phyloP scores from a whole-genome alignment of 2,888 invertebrate genomes.

The Plebejus melissa region DNA sequence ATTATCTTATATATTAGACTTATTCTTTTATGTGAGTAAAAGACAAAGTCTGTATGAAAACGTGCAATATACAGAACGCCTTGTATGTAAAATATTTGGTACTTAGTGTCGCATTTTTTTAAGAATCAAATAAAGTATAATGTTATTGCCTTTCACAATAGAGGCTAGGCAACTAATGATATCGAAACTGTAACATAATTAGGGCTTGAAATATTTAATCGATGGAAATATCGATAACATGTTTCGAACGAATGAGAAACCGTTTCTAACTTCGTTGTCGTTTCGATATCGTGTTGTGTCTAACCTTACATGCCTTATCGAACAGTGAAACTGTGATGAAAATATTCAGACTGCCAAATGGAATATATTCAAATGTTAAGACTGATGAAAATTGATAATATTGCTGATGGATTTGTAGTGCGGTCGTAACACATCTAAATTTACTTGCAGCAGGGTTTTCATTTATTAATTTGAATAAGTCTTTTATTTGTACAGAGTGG shows the following conservation, averaged over 20 bases:
- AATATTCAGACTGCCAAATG: slow-evolving; percentile 41
- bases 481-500: too few species aligned
- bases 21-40: background rate
- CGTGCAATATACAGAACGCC: background rate
- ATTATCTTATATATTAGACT: background rate
- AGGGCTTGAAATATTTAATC: background rate
- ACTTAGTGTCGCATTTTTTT: background rate
- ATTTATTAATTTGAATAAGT: background rate
- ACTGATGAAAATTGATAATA: slow-evolving; percentile 40
- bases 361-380: slow-evolving; percentile 37
- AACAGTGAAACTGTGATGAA: slow-evolving; percentile 47
- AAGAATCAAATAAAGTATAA: slow-evolving; percentile 7
- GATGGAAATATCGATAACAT: background rate
- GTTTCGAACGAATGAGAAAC: background rate
- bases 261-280: background rate
- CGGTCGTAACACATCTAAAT: background rate
- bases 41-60: slow-evolving; percentile 7
- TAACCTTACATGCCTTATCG: slow-evolving; percentile 43
- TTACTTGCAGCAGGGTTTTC: background rate
- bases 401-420: slow-evolving; percentile 36
- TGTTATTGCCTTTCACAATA: slow-evolving; percentile 1
- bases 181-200: background rate
- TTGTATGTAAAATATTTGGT: background rate
- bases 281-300: background rate
- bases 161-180: background rate